A percentile compares a stretch with the other conserved stretches of the same genome.
Evolutionary conservation across 2,797 vertebrate genomes (phyloP).

Genomic region (Pristis pectinata): DNA sequence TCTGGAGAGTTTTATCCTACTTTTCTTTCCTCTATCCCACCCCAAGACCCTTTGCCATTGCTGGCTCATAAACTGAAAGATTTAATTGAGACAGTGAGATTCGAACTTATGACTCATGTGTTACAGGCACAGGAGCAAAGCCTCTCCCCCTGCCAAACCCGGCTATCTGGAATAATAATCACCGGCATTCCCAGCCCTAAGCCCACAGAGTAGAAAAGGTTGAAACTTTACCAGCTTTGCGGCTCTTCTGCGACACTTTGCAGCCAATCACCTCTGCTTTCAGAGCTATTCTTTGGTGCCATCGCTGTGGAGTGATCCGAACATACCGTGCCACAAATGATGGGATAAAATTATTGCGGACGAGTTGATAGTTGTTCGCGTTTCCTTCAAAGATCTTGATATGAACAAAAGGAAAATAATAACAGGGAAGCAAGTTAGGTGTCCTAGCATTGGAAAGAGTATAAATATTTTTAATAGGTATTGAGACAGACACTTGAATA

Average conservation of each 20-base stretch:
- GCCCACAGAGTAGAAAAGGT: too few relatives aligned
- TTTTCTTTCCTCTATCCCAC: too few relatives aligned
- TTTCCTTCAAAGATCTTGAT: constrained; percentile 70
- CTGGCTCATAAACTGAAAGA: not conserved
- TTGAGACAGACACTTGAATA: too few relatives aligned
- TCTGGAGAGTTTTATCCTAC: too few relatives aligned
- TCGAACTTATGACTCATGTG: not conserved
- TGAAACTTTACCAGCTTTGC: not conserved
- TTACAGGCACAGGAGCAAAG: not conserved
- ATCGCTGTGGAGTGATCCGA: constrained; percentile 59
- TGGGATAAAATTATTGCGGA: constrained; percentile 69
- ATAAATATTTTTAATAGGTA: not conserved
- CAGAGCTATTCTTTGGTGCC: constrained; percentile 55
- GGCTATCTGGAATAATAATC: not conserved
- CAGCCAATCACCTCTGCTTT: constrained; percentile 69
- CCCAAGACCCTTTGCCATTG: too few relatives aligned
- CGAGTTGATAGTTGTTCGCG: constrained; percentile 54
- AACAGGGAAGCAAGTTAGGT: not conserved
- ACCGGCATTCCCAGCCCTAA: not conserved
- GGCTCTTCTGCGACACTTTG: constrained; percentile 34
- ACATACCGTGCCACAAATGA: constrained; percentile 63
- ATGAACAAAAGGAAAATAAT: not conserved
- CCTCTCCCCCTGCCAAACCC: too few relatives aligned
- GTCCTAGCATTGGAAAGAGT: not conserved
- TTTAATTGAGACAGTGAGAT: too few relatives aligned